These are phyloP conservation scores for Chlorodrepanis virens DNA, from an alignment of 2,113 vertebrate species.

Conservation along the genomic window DNA sequence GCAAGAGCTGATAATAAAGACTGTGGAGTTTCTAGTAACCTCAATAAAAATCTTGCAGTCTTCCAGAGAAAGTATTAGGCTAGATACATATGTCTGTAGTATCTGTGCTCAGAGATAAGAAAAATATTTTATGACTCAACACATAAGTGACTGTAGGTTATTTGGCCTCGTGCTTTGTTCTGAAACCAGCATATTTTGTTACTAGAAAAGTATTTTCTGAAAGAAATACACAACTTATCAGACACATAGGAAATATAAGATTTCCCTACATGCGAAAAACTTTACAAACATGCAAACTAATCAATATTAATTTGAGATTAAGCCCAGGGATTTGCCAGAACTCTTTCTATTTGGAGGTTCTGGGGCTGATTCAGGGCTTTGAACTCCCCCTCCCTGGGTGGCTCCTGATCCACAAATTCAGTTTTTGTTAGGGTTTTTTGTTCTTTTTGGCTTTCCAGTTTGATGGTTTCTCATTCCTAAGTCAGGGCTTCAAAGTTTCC, in stretches of 20 bases:
- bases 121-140: neutral
- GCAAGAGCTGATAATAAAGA: neutral
- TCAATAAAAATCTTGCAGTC: neutral
- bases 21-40: neutral
- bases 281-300: neutral
- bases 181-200: neutral
- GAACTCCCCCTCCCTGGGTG: neutral
- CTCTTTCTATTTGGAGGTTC: neutral
- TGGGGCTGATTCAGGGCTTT: neutral
- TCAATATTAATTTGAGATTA: neutral
- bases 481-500: neutral
- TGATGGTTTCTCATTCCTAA: neutral
- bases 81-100: neutral
- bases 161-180: neutral
- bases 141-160: neutral
- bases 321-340: neutral
- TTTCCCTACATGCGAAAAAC: neutral
- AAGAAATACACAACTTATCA: neutral
- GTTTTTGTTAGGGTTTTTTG: neutral
- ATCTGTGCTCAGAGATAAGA: slow-evolving; percentile 10
- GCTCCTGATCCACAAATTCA: neutral
- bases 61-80: neutral
- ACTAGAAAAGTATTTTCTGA: neutral
- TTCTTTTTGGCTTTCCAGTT: neutral
- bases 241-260: neutral